phyloP scores from a whole-genome alignment of 2,888 invertebrate species.

The Nesidiocoris tenuis region DNA sequence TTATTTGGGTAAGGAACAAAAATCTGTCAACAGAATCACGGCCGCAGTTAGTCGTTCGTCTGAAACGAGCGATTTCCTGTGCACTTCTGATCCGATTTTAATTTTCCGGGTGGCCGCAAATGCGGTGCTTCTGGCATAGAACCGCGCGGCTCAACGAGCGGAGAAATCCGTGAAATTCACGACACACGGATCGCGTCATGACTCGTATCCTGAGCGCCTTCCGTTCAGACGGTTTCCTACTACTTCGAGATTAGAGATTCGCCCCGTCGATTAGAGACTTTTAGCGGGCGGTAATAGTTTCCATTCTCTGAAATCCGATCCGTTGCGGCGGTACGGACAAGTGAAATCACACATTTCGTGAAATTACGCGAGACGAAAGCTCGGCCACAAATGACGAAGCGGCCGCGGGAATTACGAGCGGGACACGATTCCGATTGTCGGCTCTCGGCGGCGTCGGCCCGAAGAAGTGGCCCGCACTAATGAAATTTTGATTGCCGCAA shows the following conservation, averaged over 20 bases:
- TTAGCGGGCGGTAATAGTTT: neutral
- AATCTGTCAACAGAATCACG: too few relatives aligned
- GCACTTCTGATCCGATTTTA: too few relatives aligned
- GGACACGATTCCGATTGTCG: neutral
- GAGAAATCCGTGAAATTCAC: neutral
- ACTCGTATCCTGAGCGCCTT: neutral
- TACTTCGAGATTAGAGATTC: neutral
- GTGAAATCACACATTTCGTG: constrained; percentile 26
- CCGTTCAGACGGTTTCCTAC: neutral
- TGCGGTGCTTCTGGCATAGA: too few relatives aligned
- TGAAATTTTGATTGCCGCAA: constrained; percentile 46
- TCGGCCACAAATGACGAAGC: neutral
- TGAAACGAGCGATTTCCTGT: too few relatives aligned
- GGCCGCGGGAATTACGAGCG: neutral
- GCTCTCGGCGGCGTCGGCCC: neutral
- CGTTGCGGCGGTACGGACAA: neutral
- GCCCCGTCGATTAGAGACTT: neutral
- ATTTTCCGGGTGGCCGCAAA: too few relatives aligned
- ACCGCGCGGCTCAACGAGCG: too few relatives aligned
- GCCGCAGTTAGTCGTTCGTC: too few relatives aligned
- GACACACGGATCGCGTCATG: neutral
- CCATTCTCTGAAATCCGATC: neutral
- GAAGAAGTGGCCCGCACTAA: constrained; percentile 22
- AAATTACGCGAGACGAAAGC: constrained; percentile 41
- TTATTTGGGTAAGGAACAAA: too few relatives aligned